Percentiles rank a stretch among this genome's conserved stretches.
Evolutionary conservation across 2,888 invertebrate species (phyloP).

Genomic region (Tethea ocularis): DNA sequence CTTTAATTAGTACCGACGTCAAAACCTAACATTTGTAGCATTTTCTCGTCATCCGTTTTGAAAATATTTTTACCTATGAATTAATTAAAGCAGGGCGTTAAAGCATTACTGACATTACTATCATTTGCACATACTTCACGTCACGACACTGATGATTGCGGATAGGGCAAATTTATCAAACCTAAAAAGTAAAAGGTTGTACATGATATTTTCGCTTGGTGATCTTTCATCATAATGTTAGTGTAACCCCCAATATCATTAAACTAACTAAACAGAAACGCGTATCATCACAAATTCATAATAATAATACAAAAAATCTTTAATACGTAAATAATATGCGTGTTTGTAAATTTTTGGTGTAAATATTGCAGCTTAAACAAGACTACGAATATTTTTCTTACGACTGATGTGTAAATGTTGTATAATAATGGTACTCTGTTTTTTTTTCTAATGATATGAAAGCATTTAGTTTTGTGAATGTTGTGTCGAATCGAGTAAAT

Average conservation of each 20-base stretch:
- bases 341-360: slow-evolving; percentile 36
- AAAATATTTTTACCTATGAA: no score
- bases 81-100: no score
- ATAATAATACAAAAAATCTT: not conserved
- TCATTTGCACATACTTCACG: no score
- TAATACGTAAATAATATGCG: slow-evolving; percentile 25
- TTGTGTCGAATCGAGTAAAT: slow-evolving; percentile 41
- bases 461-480: slow-evolving; percentile 58
- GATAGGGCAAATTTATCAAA: no score
- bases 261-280: slow-evolving; percentile 30
- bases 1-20: no score
- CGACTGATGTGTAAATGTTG: slow-evolving; percentile 75
- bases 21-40: no score
- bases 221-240: slow-evolving; percentile 11
- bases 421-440: slow-evolving; percentile 49
- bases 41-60: no score
- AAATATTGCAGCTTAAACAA: slow-evolving; percentile 48
- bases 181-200: not conserved
- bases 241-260: slow-evolving; percentile 18
- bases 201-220: slow-evolving; percentile 18
- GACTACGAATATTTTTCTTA: slow-evolving; percentile 62
- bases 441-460: slow-evolving; percentile 40
- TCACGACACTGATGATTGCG: no score
- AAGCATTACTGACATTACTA: no score
- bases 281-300: slow-evolving; percentile 31